Conservation (phyloP, 2,113 vertebrate species). For the Nycticorax nycticorax region DNA sequence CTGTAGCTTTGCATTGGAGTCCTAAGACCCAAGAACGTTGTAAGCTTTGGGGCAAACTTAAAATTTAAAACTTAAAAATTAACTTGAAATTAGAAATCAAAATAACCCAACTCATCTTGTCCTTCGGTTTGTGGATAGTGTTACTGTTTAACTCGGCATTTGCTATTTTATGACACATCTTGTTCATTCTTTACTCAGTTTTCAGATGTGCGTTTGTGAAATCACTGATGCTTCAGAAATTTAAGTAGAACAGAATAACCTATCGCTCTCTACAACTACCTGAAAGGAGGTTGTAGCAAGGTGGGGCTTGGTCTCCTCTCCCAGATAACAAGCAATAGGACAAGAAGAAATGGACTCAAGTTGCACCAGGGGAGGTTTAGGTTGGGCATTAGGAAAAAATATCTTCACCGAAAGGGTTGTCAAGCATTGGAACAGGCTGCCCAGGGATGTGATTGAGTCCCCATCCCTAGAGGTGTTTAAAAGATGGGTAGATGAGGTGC, state of each 20-base stretch:
- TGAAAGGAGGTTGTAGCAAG: too few relatives aligned
- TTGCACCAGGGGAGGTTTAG: too few relatives aligned
- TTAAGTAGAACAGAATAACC: neutral
- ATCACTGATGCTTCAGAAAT: neutral
- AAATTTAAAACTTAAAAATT: neutral
- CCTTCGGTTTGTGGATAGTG: neutral
- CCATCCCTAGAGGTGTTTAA: too few relatives aligned
- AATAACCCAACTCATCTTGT: neutral
- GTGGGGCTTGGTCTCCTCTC: too few relatives aligned
- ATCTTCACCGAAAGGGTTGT: too few relatives aligned
- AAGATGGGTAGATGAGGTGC: too few relatives aligned
- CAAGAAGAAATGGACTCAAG: too few relatives aligned
- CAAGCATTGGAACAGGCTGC: too few relatives aligned
- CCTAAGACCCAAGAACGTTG: neutral
- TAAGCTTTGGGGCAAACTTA: neutral
- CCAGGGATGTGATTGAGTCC: too few relatives aligned
- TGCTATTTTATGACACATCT: neutral
- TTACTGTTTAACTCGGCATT: neutral
- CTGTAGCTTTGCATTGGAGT: neutral
- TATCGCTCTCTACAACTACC: too few relatives aligned
- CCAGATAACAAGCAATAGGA: too few relatives aligned
- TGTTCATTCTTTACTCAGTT: neutral
- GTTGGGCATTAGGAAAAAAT: too few relatives aligned
- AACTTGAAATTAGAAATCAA: neutral
- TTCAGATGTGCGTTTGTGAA: neutral